Evolutionary conservation across 2,113 vertebrate species (phyloP).

Genomic region (Sula dactylatra): DNA sequence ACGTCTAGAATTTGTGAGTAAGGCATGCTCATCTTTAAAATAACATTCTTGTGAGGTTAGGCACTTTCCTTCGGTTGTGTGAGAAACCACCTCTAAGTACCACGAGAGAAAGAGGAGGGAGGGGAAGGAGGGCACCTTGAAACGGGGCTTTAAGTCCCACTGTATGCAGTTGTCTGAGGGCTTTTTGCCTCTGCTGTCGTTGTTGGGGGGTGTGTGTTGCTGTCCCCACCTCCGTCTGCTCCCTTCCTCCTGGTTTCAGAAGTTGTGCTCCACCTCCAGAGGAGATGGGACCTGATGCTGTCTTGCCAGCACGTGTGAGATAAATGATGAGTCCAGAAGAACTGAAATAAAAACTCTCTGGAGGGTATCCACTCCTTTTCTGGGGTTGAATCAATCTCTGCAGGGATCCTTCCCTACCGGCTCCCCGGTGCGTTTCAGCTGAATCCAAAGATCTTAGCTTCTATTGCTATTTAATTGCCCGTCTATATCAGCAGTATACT

Average conservation of each 20-base stretch:
- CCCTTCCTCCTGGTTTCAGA: neutral
- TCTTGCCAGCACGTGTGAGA: rapidly evolving
- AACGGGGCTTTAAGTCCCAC: neutral
- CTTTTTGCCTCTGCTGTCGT: neutral
- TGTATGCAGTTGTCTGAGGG: rapidly evolving
- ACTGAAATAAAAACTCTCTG: neutral
- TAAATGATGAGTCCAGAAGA: neutral
- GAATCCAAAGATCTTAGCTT: neutral
- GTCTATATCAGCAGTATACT: neutral
- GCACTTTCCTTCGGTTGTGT: neutral
- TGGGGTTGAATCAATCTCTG: neutral
- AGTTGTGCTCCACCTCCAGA: neutral
- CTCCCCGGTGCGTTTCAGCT: neutral
- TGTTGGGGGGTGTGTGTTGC: too few species aligned
- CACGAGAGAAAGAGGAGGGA: rapidly evolving
- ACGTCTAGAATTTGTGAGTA: neutral
- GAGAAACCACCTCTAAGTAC: neutral
- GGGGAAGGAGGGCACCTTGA: neutral
- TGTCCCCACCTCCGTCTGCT: neutral
- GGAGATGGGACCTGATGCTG: neutral
- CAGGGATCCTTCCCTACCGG: neutral
- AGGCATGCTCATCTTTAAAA: neutral
- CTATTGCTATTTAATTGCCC: neutral
- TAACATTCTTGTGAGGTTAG: neutral
- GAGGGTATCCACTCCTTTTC: neutral